phyloP scores from a whole-genome alignment of 1,140 invertebrate genomes.

The Nasonia longicornis region DNA sequence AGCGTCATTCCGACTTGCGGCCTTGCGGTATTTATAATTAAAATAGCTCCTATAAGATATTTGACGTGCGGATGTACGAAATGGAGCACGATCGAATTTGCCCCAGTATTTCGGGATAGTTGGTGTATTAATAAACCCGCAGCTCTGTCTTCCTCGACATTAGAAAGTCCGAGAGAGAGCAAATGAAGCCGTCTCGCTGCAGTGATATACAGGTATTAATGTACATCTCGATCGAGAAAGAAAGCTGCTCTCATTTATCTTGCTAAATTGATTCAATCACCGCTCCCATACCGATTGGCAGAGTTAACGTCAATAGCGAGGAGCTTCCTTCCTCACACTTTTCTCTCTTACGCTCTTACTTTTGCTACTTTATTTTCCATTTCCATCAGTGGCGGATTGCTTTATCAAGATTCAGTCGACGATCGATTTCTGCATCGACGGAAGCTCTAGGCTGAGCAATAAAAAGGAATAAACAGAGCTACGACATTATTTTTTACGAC shows the following conservation, averaged over 20 bases:
- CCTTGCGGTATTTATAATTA: constrained; percentile 28
- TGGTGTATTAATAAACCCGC: no score
- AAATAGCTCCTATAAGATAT: constrained; percentile 26
- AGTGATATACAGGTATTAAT: not conserved
- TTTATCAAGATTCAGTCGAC: constrained; percentile 41
- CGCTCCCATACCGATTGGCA: not conserved
- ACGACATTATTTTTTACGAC: not conserved
- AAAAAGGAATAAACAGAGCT: not conserved
- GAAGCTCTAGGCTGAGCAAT: not conserved
- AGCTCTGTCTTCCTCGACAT: not conserved
- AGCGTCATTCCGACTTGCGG: not conserved
- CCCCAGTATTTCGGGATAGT: not conserved
- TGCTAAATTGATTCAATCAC: not conserved
- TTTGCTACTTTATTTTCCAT: constrained; percentile 3
- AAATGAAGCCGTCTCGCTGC: not conserved
- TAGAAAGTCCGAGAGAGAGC: not conserved
- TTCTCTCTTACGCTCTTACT: not conserved
- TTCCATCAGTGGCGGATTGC: constrained; percentile 26
- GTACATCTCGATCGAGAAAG: not conserved
- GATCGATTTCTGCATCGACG: constrained; percentile 26
- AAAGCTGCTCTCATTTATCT: not conserved
- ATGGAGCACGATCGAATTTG: constrained; percentile 8
- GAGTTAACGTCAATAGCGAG: constrained; percentile 19
- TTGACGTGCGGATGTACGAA: not conserved
- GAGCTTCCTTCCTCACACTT: constrained; percentile 15